Conservation (phyloP, 1,140 invertebrate genomes). For the Littorina saxatilis region DNA sequence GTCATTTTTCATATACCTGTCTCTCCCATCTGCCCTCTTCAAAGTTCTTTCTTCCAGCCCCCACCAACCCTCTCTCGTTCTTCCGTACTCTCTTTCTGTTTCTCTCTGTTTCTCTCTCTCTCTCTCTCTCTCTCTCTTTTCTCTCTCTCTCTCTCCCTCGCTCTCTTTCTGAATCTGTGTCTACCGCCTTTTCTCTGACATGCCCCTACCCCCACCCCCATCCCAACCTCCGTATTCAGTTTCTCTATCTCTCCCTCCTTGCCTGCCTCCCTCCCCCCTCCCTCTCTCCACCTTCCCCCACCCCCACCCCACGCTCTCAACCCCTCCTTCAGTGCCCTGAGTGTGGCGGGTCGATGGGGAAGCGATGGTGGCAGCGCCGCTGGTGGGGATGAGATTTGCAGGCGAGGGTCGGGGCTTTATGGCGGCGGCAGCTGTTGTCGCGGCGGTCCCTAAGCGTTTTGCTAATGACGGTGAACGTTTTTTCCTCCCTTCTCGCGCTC, state of each 20-base stretch:
- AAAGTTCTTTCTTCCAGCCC: too few relatives aligned
- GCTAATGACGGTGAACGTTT: slow-evolving; percentile 33
- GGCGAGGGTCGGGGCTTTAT: slow-evolving; percentile 29
- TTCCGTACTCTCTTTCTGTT: too few relatives aligned
- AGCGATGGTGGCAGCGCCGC: slow-evolving; percentile 14
- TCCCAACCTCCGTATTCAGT: background rate
- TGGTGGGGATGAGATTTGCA: slow-evolving; percentile 25
- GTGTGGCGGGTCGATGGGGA: slow-evolving; percentile 16
- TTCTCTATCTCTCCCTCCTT: background rate
- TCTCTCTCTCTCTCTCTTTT: too few relatives aligned
- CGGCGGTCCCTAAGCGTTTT: slow-evolving; percentile 28
- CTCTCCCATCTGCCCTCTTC: too few relatives aligned
- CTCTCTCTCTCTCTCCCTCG: too few relatives aligned
- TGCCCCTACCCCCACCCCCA: background rate
- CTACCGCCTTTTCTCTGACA: background rate
- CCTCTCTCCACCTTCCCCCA: background rate
- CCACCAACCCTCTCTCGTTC: too few relatives aligned
- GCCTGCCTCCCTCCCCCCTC: background rate
- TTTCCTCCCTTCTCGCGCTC: background rate
- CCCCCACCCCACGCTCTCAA: background rate
- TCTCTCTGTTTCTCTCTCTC: too few relatives aligned
- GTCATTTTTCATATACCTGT: too few relatives aligned
- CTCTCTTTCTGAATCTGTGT: background rate
- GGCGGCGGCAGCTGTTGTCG: slow-evolving; percentile 17
- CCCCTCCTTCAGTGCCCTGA: too few relatives aligned